phyloP scores from a whole-genome alignment of 1,140 invertebrate species.

The Calephelis nemesis region DNA sequence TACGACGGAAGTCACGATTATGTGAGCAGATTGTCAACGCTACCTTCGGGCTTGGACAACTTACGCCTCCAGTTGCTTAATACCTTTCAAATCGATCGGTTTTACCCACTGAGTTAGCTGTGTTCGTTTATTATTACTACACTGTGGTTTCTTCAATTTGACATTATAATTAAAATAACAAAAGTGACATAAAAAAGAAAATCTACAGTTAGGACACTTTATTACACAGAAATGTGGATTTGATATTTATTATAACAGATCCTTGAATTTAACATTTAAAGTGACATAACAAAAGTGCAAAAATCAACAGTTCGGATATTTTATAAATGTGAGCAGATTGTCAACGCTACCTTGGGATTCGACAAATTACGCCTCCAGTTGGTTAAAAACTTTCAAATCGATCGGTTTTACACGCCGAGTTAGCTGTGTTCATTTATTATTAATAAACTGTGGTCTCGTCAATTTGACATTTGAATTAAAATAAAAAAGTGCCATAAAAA shows the following conservation, averaged over 20 bases:
- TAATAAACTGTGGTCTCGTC: too few relatives aligned
- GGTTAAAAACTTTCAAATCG: conserved; percentile 41
- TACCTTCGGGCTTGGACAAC: conserved; percentile 29
- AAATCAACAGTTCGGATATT: too few relatives aligned
- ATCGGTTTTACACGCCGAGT: conserved; percentile 39
- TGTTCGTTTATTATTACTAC: neutral
- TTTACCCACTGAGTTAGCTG: conserved; percentile 22
- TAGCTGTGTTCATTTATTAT: neutral
- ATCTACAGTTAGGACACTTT: too few relatives aligned
- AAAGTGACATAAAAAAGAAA: too few relatives aligned
- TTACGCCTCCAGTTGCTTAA: conserved; percentile 48
- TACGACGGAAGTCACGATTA: conserved; percentile 60
- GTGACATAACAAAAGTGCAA: too few relatives aligned
- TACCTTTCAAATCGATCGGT: conserved; percentile 47
- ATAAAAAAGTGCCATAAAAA: too few relatives aligned
- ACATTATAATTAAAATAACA: too few relatives aligned
- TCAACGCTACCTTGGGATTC: conserved; percentile 36
- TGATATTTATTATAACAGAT: too few relatives aligned
- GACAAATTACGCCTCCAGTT: conserved; percentile 47
- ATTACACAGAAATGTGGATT: too few relatives aligned
- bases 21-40: conserved; percentile 61
- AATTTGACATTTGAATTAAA: too few relatives aligned
- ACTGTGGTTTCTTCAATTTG: too few relatives aligned
- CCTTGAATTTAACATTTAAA: too few relatives aligned
- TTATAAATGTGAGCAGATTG: conserved; percentile 53